Percentiles rank a stretch among this genome's conserved stretches.
phyloP scores from a whole-genome alignment of 2,888 invertebrate genomes.

The Oscheius onirici region DNA sequence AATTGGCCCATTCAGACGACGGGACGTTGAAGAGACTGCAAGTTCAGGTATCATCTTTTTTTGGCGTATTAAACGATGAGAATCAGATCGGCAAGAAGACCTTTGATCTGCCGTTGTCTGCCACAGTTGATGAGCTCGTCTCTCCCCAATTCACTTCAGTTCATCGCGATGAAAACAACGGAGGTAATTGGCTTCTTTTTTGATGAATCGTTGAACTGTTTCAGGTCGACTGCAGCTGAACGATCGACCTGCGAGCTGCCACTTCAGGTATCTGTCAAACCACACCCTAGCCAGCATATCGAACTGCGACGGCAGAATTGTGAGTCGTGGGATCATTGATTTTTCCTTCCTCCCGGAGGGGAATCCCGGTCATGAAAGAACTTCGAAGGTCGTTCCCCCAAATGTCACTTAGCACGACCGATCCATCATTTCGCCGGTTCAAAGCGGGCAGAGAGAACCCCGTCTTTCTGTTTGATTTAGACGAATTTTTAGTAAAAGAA shows the following conservation, averaged over 20 bases:
- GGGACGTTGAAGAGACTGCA: slow-evolving; percentile 41
- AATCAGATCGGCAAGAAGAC: slow-evolving; percentile 23
- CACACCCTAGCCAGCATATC: slow-evolving; percentile 66
- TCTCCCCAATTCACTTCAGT: slow-evolving; percentile 54
- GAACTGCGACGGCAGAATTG: slow-evolving; percentile 67
- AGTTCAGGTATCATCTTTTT: slow-evolving; percentile 42
- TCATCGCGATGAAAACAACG: slow-evolving; percentile 54
- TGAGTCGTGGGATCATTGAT: slow-evolving; percentile 38
- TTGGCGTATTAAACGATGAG: not conserved
- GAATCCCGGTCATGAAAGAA: not conserved
- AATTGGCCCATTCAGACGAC: slow-evolving; percentile 36
- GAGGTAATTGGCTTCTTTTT: slow-evolving; percentile 35
- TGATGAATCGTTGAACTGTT: slow-evolving; percentile 10
- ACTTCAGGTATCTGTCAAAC: slow-evolving; percentile 65
- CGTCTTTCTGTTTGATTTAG: too few relatives aligned
- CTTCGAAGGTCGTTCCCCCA: slow-evolving; percentile 13
- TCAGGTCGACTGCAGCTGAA: slow-evolving; percentile 42
- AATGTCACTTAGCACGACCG: not conserved
- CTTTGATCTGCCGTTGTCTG: slow-evolving; percentile 33
- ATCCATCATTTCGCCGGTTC: slow-evolving; percentile 24
- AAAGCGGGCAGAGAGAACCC: not conserved
- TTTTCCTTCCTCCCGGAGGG: slow-evolving; percentile 3
- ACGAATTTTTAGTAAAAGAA: too few relatives aligned
- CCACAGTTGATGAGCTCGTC: slow-evolving; percentile 57
- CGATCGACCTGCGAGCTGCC: slow-evolving; percentile 57